These are phyloP conservation scores for Mesochorus sp. DNA, from an alignment of 2,888 invertebrate genomes.

Conservation along the genomic window DNA sequence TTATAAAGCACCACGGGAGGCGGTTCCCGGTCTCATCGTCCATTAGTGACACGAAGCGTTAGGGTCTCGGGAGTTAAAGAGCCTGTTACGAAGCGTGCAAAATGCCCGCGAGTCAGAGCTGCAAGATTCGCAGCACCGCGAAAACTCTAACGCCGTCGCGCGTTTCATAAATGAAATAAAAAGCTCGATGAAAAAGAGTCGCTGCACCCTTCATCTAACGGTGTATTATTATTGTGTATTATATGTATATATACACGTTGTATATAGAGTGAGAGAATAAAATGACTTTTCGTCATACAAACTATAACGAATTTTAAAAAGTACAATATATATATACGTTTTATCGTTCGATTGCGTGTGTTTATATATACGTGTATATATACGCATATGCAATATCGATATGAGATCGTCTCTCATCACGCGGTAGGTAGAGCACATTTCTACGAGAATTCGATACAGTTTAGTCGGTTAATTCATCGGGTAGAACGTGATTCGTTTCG, in stretches of 20 bases:
- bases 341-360: neutral
- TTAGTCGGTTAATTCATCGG: conserved; percentile 63
- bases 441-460: conserved; percentile 62
- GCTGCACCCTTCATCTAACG: conserved; percentile 3
- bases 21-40: conserved; percentile 33
- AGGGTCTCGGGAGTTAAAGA: conserved; percentile 51
- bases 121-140: conserved; percentile 27
- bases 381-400: conserved; percentile 24
- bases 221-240: neutral
- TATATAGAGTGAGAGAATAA: no score
- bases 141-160: neutral
- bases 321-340: neutral
- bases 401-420: conserved; percentile 40
- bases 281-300: neutral
- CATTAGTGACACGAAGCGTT: conserved; percentile 54
- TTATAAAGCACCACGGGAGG: conserved; percentile 11
- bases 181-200: conserved; percentile 22
- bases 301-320: neutral
- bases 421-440: conserved; percentile 61
- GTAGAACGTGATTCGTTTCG: conserved; percentile 55
- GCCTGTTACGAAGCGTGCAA: conserved; percentile 56
- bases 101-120: conserved; percentile 45
- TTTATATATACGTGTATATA: neutral
- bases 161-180: conserved; percentile 13
- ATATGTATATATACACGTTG: neutral